phyloP scores from a whole-genome alignment of 2,113 vertebrate species.

The Albula goreensis region DNA sequence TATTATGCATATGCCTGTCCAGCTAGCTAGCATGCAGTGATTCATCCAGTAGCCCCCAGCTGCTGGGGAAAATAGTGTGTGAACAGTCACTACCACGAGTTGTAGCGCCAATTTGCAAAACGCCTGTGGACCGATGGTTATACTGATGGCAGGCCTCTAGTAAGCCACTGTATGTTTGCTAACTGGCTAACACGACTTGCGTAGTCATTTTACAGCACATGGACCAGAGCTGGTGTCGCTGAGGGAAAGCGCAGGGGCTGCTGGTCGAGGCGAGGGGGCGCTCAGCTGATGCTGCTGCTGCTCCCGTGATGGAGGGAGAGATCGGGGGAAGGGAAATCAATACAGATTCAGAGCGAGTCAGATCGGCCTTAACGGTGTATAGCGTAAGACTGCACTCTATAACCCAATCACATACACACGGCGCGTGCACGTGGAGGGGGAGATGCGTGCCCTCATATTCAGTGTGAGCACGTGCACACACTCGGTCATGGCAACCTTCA shows the following conservation, averaged over 20 bases:
- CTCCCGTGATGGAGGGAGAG: constrained; percentile 29
- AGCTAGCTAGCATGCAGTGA: too few relatives aligned
- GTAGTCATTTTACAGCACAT: too few relatives aligned
- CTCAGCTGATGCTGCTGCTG: constrained; percentile 31
- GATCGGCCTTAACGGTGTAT: constrained; percentile 68
- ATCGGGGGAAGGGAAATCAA: constrained; percentile 67
- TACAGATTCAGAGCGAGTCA: constrained; percentile 69
- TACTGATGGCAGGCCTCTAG: too few relatives aligned
- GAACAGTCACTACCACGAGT: too few relatives aligned
- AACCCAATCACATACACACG: constrained; percentile 61
- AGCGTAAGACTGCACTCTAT: constrained; percentile 56
- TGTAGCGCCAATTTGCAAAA: too few relatives aligned
- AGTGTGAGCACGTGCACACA: background rate
- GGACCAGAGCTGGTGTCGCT: constrained; percentile 26
- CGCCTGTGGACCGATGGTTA: too few relatives aligned
- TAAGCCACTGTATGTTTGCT: too few relatives aligned
- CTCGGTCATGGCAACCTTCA: background rate
- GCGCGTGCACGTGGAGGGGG: background rate
- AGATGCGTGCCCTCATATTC: background rate
- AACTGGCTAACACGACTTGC: too few relatives aligned
- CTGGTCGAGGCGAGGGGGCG: constrained; percentile 31
- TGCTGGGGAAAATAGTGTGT: too few relatives aligned
- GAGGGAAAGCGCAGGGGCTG: background rate
- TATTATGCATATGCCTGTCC: too few relatives aligned
- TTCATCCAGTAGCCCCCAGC: too few relatives aligned